Conservation (phyloP, 2,113 vertebrate species). For the Chrysochloris asiatica region DNA sequence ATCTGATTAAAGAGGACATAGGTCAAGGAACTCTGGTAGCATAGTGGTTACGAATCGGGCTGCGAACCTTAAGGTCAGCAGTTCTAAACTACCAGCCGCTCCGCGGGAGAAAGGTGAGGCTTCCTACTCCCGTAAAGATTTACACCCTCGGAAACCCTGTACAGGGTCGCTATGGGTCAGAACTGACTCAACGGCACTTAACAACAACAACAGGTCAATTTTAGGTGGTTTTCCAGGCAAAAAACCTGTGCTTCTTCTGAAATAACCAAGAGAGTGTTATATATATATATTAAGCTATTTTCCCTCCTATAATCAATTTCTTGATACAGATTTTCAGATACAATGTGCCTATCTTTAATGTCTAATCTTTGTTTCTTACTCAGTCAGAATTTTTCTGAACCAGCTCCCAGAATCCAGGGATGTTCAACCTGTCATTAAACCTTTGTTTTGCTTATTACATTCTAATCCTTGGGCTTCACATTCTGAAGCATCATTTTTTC, state of each 20-base stretch:
- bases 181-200: too few species aligned
- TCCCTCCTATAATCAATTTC: constrained; percentile 18
- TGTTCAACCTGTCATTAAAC: not conserved
- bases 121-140: too few species aligned
- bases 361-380: not conserved
- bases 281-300: constrained; percentile 52
- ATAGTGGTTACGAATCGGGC: too few species aligned
- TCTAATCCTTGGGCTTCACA: not conserved
- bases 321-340: not conserved
- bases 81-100: too few species aligned
- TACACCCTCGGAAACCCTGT: too few species aligned
- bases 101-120: too few species aligned
- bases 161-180: too few species aligned
- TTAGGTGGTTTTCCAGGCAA: constrained; percentile 27
- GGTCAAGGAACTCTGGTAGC: too few species aligned
- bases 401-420: not conserved
- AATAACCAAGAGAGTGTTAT: constrained; percentile 25
- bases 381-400: not conserved
- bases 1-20: not conserved
- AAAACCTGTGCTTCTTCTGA: constrained; percentile 22
- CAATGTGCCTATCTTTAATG: not conserved
- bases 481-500: not conserved
- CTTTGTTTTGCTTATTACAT: not conserved
- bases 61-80: too few species aligned
- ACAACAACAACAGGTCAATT: not conserved